These are phyloP conservation scores for Cotesia vestalis DNA, from an alignment of 1,140 invertebrate genomes.

Conservation along the genomic window DNA sequence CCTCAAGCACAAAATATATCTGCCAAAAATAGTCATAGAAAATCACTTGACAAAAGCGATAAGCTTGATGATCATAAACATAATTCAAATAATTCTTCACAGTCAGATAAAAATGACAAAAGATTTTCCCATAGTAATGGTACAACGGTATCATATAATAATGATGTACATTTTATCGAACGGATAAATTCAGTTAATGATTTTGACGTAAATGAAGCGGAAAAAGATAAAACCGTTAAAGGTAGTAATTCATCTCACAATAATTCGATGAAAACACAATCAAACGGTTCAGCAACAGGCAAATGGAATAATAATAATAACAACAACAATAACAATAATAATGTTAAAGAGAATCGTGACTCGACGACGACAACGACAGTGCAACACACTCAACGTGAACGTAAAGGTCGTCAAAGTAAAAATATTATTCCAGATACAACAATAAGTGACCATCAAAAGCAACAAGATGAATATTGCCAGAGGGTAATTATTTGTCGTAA, in stretches of 20 bases:
- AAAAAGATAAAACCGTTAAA: conserved; percentile 68
- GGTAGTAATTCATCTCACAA: conserved; percentile 42
- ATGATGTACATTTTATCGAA: conserved; percentile 67
- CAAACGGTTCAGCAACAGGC: conserved; percentile 57
- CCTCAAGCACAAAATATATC: conserved; percentile 55
- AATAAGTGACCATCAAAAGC: conserved; percentile 68
- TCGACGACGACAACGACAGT: conserved; percentile 59
- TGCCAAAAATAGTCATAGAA: conserved; percentile 67
- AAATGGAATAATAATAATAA: conserved; percentile 61
- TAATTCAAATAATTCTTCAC: conserved; percentile 53
- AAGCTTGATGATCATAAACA: conserved; percentile 60
- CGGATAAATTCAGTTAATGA: conserved; percentile 69
- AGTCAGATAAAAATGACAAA: conserved; percentile 63
- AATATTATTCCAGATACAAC: conserved; percentile 60
- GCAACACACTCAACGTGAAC: conserved; percentile 67
- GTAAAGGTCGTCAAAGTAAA: conserved; percentile 67
- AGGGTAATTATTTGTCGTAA: conserved; percentile 68
- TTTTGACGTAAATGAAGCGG: conserved; percentile 67
- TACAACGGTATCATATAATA: conserved; percentile 58
- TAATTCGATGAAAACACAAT: conserved; percentile 59
- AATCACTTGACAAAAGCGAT: conserved; percentile 67
- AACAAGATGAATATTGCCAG: conserved; percentile 71
- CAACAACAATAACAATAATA: background rate
- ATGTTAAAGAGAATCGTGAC: conserved; percentile 64
- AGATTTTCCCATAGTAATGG: conserved; percentile 67